Percentiles rank a stretch among this genome's conserved stretches.
Conservation (phyloP, 2,113 vertebrate genomes). For the Melanerpes formicivorus region DNA sequence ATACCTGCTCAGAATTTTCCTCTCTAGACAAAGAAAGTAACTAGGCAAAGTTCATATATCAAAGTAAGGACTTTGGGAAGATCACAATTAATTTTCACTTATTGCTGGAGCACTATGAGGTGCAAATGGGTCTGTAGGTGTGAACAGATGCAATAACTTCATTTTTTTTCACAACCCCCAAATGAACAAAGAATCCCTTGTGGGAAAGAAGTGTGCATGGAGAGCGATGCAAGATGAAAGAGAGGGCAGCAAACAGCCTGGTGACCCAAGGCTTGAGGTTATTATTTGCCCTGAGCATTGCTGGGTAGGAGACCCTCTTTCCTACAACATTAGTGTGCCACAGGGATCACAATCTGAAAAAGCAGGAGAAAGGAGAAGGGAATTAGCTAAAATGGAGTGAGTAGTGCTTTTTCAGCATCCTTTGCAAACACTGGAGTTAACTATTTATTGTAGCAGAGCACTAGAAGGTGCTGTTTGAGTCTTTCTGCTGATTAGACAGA, state of each 20-base stretch:
- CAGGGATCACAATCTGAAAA: neutral
- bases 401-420: neutral
- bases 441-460: neutral
- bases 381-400: neutral
- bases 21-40: neutral
- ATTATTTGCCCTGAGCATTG: neutral
- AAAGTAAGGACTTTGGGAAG: neutral
- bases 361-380: neutral
- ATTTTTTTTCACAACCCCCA: neutral
- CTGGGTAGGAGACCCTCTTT: neutral
- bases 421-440: neutral
- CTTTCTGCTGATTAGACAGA: neutral
- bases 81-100: constrained; percentile 32
- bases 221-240: neutral
- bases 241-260: neutral
- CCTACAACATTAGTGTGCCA: neutral
- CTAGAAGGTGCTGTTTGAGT: neutral
- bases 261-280: neutral
- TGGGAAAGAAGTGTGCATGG: neutral
- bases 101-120: constrained; percentile 8
- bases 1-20: neutral
- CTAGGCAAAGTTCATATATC: constrained; percentile 16
- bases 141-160: constrained; percentile 18
- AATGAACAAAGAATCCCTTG: neutral
- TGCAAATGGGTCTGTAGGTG: neutral